Base-by-base conservation (phyloP, 2,888 invertebrate genomes). In the Empis stercorea region DNA sequence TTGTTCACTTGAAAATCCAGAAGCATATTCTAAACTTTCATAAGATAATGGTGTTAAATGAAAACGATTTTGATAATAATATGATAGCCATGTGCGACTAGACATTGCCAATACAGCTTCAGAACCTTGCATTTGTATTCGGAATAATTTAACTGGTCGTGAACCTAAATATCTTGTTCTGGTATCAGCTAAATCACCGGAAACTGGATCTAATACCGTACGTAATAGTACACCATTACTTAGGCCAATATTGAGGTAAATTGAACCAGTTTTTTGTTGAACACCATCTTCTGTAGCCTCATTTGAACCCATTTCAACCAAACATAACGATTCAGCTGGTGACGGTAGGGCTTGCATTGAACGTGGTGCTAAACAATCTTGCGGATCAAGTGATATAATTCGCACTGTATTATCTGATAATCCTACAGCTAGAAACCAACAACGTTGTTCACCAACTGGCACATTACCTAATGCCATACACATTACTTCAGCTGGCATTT, bases 91-190 rank as follows among this genome's bases (percentile, higher is more conserved):
- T 0, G 95, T 92, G 55, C 99, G 78, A 55, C 94, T 95, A 1
- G 96, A 97, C 78, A 97, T 94, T 1, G 99, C 99, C 30, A 99
- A 71, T 0, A 99, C 96, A 1, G 97, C 94, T 68, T 99, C 95
- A 10, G 88, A 84, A 13, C 89, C 91, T 63, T 99, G 97, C 79
- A 97, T 95, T 52, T 81, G 78, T 48, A 99, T 95, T 62, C 93
- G 80, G 68, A 97, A 99, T 5, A 99, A 73, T 67, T 97, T 96
- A 1, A 99, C 97, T 0, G 97, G 89, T 44, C 93, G 75, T 0
- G 93, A 89, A 20, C 99, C 99, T 43, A 99, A 74, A 68, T 99
- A 99, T 52, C 99, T 79, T 0, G 97, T 97, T 56, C 99, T 77
- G 0, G 97, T 97, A 63, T 99, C 99, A 4, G 94, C 89, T 56